phyloP scores from a whole-genome alignment of 2,797 vertebrate species.

The Mastacembelus armatus region DNA sequence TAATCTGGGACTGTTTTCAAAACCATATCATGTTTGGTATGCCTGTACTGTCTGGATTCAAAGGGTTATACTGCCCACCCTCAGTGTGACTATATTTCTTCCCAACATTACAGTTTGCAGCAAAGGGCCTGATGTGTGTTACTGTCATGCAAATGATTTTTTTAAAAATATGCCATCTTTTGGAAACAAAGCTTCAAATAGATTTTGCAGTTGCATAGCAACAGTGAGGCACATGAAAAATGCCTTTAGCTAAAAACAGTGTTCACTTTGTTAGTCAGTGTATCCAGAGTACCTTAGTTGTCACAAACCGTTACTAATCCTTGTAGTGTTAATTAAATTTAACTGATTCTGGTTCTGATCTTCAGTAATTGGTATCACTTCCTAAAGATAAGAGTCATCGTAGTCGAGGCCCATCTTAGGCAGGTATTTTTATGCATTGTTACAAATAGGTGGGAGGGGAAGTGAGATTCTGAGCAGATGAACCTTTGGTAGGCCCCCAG shows the following conservation, averaged over 20 bases:
- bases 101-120: neutral
- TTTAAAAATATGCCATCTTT: constrained; percentile 31
- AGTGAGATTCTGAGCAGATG: no score
- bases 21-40: neutral
- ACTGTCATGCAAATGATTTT: constrained; percentile 20
- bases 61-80: neutral
- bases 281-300: neutral
- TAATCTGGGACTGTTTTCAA: neutral
- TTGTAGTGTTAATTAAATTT: no score
- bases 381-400: neutral
- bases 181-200: constrained; percentile 46
- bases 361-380: neutral
- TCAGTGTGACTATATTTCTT: neutral
- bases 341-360: no score
- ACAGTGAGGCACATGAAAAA: constrained; percentile 35
- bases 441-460: neutral
- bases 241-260: constrained; percentile 20
- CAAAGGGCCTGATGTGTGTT: constrained; percentile 8
- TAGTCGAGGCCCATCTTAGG: neutral
- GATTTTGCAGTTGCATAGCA: constrained; percentile 57
- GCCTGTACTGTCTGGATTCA: no score
- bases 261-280: constrained; percentile 10
- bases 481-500: neutral
- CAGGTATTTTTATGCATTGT: neutral
- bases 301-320: no score